Percentiles rank a stretch among this genome's conserved stretches.
phyloP scores from a whole-genome alignment of 2,888 invertebrate genomes.

The Ornithoptera alexandrae region DNA sequence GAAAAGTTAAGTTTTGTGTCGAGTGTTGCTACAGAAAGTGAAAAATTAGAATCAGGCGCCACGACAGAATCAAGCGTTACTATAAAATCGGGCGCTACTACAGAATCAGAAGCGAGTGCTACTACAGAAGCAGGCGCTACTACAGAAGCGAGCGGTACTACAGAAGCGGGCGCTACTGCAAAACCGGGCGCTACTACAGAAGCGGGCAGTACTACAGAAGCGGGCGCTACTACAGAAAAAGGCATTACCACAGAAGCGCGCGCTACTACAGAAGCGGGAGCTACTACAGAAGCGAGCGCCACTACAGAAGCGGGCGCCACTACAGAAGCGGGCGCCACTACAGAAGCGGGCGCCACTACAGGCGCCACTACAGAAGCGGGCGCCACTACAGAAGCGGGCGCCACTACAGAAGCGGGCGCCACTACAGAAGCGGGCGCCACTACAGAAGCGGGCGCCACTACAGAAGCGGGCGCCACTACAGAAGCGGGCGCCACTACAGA shows the following conservation, averaged over 20 bases:
- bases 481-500: too few relatives aligned
- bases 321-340: background rate
- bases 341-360: background rate
- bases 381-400: background rate
- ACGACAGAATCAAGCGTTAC: too few relatives aligned
- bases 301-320: too few relatives aligned
- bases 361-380: too few relatives aligned
- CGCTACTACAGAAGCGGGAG: too few relatives aligned
- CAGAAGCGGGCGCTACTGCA: background rate
- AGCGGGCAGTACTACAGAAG: background rate
- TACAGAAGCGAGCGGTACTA: too few relatives aligned
- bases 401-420: too few relatives aligned
- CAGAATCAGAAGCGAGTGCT: background rate
- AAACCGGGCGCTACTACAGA: too few relatives aligned
- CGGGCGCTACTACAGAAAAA: background rate
- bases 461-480: too few relatives aligned
- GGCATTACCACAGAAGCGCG: background rate
- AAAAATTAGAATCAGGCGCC: background rate
- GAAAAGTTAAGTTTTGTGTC: conserved; percentile 2
- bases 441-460: too few relatives aligned
- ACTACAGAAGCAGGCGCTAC: too few relatives aligned
- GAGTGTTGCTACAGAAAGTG: conserved; percentile 12
- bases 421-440: background rate
- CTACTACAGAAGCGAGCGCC: background rate
- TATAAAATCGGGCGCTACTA: background rate